Percentiles rank a stretch among this genome's conserved stretches.
Evolutionary conservation across 2,888 invertebrate species (phyloP).

Genomic region (Ectropis crepuscularia): DNA sequence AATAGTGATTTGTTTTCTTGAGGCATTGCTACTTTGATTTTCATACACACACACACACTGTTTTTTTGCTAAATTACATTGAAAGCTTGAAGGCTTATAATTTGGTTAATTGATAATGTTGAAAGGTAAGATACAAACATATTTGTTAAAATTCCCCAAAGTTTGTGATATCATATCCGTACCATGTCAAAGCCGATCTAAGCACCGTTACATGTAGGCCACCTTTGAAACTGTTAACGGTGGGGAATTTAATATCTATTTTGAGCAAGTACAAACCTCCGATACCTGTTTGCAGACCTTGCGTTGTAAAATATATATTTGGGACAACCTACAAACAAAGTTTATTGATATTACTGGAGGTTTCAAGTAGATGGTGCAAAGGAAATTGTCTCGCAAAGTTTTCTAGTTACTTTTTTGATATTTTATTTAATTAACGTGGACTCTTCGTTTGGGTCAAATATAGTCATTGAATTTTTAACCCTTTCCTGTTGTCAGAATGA

Average conservation of each 20-base stretch:
- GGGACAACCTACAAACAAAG: slow-evolving; percentile 15
- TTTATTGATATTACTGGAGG: background rate
- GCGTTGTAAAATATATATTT: slow-evolving; percentile 13
- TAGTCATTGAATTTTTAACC: no score
- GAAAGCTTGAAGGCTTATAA: no score
- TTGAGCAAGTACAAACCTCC: slow-evolving; percentile 18
- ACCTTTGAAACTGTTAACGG: slow-evolving; percentile 37
- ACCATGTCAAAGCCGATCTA: slow-evolving; percentile 29
- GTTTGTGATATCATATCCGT: slow-evolving; percentile 10
- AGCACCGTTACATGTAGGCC: slow-evolving; percentile 29
- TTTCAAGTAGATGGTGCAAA: background rate
- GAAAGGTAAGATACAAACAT: background rate
- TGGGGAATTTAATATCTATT: slow-evolving; percentile 42
- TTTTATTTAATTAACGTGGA: no score
- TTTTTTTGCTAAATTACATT: no score
- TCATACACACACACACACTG: no score
- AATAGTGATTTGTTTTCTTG: no score
- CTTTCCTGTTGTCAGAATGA: no score
- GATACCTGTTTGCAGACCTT: slow-evolving; percentile 11
- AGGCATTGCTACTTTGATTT: no score
- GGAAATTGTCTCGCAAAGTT: slow-evolving; percentile 2
- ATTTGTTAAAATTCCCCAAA: slow-evolving; percentile 12
- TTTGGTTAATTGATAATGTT: background rate
- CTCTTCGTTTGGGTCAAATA: no score
- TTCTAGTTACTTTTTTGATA: slow-evolving; percentile 1